Conservation (phyloP, 2,797 vertebrate species). For the Valencia hispanica region DNA sequence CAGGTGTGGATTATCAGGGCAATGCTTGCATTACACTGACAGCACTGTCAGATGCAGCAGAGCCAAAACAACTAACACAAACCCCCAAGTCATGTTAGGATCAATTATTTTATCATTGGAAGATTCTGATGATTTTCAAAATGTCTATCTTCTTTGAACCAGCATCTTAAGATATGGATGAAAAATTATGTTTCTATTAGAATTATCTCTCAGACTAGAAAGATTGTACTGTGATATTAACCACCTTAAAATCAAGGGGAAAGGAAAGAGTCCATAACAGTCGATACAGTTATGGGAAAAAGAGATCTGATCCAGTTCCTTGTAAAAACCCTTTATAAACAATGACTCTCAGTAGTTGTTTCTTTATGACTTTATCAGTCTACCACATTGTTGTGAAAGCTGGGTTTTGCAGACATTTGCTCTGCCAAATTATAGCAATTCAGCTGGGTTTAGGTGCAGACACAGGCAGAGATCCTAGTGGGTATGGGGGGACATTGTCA, state of each 20-base stretch:
- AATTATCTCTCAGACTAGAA: not conserved
- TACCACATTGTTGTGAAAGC: not conserved
- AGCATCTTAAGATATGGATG: not conserved
- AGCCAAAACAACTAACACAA: not conserved
- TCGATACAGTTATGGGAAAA: not conserved
- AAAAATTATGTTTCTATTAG: not conserved
- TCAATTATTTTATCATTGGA: not conserved
- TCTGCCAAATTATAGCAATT: not conserved
- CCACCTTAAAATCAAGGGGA: no score
- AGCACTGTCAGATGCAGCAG: not conserved
- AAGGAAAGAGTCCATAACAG: no score
- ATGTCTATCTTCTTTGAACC: not conserved
- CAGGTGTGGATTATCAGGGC: not conserved
- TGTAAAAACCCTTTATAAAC: not conserved
- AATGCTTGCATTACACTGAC: not conserved
- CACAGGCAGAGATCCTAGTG: no score
- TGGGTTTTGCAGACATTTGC: not conserved
- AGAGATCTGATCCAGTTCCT: not conserved
- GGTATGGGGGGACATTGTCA: no score
- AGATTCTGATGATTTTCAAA: not conserved
- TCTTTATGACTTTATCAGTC: not conserved
- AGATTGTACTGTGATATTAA: not conserved
- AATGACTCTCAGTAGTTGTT: not conserved
- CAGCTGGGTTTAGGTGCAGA: no score
- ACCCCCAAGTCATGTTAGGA: not conserved